Percentiles rank a stretch among this genome's conserved stretches.
Conservation (phyloP, 35 echinoderm and acorn worm genomes). For the Stichopus chloronotus region DNA sequence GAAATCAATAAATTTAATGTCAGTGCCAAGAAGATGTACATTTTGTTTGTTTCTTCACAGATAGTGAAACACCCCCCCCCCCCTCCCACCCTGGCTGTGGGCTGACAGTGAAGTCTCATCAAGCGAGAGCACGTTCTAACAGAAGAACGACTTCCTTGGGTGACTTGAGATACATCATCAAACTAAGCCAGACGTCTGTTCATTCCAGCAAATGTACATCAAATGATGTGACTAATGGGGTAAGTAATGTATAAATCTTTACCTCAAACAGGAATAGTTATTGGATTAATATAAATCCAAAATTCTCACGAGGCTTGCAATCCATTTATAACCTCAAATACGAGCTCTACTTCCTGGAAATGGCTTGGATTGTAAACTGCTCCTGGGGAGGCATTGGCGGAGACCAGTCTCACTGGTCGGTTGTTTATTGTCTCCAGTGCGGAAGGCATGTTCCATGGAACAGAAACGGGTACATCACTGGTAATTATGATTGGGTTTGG, state of each 20-base stretch:
- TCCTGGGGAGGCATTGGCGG: slow-evolving; percentile 19
- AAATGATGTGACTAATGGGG: too few species aligned
- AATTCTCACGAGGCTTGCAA: slow-evolving; percentile 12
- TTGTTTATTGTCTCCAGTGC: background rate
- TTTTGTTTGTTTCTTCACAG: background rate
- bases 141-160: too few species aligned
- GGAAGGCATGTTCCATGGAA: background rate
- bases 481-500: slow-evolving; percentile 2
- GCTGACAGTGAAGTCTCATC: too few species aligned
- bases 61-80: background rate
- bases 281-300: slow-evolving; percentile 39
- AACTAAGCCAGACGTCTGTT: too few species aligned
- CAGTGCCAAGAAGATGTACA: too few species aligned
- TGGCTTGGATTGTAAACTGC: slow-evolving; percentile 24
- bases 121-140: too few species aligned
- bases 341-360: background rate
- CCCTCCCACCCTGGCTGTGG: background rate
- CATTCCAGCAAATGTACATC: too few species aligned
- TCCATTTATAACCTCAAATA: background rate
- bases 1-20: too few species aligned
- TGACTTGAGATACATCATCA: too few species aligned
- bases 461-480: slow-evolving; percentile 3
- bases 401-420: background rate
- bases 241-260: background rate
- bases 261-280: background rate